Evolutionary conservation across 2,797 vertebrate genomes (phyloP), one percentile per base, ranked within the genome.

Genomic region (Nannoperca obscura): DNA sequence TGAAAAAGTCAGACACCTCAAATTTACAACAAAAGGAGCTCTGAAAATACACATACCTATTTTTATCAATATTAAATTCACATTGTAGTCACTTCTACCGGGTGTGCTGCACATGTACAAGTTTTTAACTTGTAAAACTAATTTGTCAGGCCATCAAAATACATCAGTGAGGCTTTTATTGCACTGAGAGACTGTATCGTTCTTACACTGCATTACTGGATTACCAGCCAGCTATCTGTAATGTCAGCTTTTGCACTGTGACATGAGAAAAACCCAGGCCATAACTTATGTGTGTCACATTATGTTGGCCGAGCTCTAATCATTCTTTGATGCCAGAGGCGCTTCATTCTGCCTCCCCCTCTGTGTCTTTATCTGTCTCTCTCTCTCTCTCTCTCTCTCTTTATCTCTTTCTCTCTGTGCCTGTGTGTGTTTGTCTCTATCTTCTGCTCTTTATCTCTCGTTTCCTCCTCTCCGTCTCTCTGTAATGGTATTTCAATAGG

Each of bases 401-500:
- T 42, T 57, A 24, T 72, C 2, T 67, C 76, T 74, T 71, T 55
- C 74, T 80, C 54, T 72, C 68, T 65, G 60, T 32, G 74, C 57
- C 46, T 30, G 3, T 62, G 14, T 60, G 34, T 78, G 87, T 81
- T 86, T 88, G 82, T 80, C 78, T 87, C 71, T 78, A 83, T 89
- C 86, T 81, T 68, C 64, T 47, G 42, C 80, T 86, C 81, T 89
- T 89, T 90, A 84, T 87, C 85, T 91, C 89, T 75, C 47, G 2
- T 85, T 78, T 63, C 63, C 81, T 84, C 80, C 79, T 66, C 80
- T 81, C 87, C 7, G 46, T 86, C 81, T 88, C 73, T 58, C 72
- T 71, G 80, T 88, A 82, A 90, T 90, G 88, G 86, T 82, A 80
- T 94, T 92, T 92, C 92, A 90, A 86, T 89, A 78, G 89, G 86